phyloP scores from a whole-genome alignment of 2,888 invertebrate genomes.

The Sarcophaga rosellei region DNA sequence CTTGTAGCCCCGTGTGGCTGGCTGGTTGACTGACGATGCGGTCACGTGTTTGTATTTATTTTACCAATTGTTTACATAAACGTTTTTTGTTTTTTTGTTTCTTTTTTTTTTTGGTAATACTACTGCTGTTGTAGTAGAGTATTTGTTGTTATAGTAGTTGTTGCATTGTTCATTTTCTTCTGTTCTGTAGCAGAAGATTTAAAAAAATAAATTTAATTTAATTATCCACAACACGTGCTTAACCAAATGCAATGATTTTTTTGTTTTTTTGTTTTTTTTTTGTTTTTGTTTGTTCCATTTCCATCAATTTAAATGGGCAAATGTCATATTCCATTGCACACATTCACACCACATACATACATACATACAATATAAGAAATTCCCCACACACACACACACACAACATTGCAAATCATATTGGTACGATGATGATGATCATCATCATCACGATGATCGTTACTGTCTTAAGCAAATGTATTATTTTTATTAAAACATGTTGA shows the following conservation, averaged over 20 bases:
- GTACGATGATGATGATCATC: background rate
- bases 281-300: constrained; percentile 13
- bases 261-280: constrained; percentile 37
- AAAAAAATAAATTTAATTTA: constrained; percentile 76
- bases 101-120: background rate
- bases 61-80: constrained; percentile 68
- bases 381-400: background rate
- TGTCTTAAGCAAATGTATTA: background rate
- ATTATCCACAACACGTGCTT: constrained; percentile 79
- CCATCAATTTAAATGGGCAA: constrained; percentile 1
- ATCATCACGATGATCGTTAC: background rate
- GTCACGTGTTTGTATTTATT: constrained; percentile 69
- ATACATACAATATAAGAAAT: background rate
- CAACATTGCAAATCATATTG: background rate
- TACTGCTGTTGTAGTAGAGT: background rate
- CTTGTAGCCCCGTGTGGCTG: constrained; percentile 48
- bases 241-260: constrained; percentile 78
- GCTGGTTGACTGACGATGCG: constrained; percentile 28
- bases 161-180: constrained; percentile 12
- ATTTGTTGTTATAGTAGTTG: background rate
- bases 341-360: background rate
- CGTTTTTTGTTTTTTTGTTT: constrained; percentile 42
- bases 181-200: constrained; percentile 38
- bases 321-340: background rate
- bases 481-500: background rate